A percentile compares a stretch with the other conserved stretches of the same genome.
phyloP scores from a whole-genome alignment of 2,113 vertebrate genomes.

The Hassar affinis region DNA sequence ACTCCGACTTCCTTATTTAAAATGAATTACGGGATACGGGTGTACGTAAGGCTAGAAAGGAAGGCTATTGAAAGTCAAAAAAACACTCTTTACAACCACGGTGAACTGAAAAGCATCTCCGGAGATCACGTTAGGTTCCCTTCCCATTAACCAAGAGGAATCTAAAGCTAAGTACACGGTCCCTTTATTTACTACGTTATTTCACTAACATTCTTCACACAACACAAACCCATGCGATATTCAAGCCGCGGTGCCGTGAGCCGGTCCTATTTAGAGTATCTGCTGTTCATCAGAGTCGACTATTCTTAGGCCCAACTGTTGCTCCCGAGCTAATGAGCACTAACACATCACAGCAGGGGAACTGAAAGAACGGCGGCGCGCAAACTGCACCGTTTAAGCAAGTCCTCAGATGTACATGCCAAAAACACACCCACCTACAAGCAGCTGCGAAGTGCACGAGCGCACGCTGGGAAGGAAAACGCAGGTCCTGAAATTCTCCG shows the following conservation, averaged over 20 bases:
- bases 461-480: slow-evolving; percentile 16
- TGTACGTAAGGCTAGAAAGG: too few relatives aligned
- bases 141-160: not conserved
- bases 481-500: slow-evolving; percentile 21
- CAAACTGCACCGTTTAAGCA: slow-evolving; percentile 24
- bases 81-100: not conserved
- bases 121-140: too few relatives aligned
- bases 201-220: too few relatives aligned
- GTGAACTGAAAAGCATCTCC: not conserved
- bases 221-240: not conserved
- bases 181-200: not conserved
- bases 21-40: not conserved
- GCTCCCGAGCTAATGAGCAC: not conserved
- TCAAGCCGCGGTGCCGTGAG: not conserved
- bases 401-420: slow-evolving; percentile 46
- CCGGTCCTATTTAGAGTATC: not conserved
- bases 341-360: slow-evolving; percentile 2
- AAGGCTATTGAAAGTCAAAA: not conserved
- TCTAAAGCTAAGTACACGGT: not conserved
- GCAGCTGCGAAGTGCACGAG: slow-evolving; percentile 30
- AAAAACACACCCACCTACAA: slow-evolving; percentile 39
- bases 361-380: not conserved
- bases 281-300: not conserved
- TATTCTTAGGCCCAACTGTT: slow-evolving; percentile 11
- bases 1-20: not conserved